Conservation (phyloP, 1,140 invertebrate species). For the Bombus soroeensis region DNA sequence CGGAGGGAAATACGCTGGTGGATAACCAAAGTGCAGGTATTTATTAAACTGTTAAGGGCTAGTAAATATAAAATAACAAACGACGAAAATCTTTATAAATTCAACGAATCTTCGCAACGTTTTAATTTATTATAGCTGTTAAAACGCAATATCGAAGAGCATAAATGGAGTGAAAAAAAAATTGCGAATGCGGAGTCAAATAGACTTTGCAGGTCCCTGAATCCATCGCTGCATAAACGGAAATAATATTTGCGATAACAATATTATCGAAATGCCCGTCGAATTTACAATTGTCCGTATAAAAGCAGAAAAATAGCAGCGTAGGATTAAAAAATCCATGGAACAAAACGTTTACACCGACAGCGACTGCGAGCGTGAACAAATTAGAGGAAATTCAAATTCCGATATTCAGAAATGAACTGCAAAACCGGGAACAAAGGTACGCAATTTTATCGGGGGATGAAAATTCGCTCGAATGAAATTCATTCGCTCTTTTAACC, state of each 20-base stretch:
- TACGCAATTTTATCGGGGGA: neutral
- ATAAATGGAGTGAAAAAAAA: neutral
- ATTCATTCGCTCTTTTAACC: constrained; percentile 28
- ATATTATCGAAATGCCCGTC: neutral
- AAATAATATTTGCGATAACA: neutral
- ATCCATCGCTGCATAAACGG: neutral
- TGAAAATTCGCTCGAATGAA: neutral
- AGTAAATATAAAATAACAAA: too few species aligned
- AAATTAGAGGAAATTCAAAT: constrained; percentile 8
- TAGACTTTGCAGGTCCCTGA: neutral
- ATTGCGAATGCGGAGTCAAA: neutral
- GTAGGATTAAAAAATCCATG: neutral
- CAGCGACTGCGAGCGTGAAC: neutral
- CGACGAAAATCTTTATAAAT: too few species aligned
- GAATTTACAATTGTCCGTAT: neutral
- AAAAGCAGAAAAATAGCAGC: neutral
- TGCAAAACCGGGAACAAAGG: constrained; percentile 2
- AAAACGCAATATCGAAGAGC: too few species aligned
- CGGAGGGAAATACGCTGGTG: too few species aligned
- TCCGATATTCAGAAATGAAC: neutral
- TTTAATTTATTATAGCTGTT: too few species aligned
- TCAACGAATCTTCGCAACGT: too few species aligned
- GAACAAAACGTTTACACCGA: neutral
- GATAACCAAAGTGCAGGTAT: too few species aligned
- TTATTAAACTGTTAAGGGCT: too few species aligned